Conservation (phyloP, 2,888 invertebrate species). For the Xylota sylvarum region DNA sequence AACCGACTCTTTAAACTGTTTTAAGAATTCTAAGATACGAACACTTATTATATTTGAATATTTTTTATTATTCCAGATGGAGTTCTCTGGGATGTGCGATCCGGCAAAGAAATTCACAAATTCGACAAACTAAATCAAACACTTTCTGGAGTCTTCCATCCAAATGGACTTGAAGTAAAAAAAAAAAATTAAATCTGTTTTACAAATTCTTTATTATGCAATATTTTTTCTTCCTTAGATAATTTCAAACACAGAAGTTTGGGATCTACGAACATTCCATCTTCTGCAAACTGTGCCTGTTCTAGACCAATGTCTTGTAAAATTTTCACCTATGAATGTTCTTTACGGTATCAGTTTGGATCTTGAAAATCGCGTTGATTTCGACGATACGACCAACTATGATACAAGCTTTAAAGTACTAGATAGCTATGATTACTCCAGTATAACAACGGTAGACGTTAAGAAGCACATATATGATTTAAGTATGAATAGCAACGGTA, state of each 20-base stretch:
- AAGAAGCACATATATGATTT: slow-evolving; percentile 95
- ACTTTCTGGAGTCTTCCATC: slow-evolving; percentile 98
- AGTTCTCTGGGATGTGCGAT: slow-evolving; percentile 96
- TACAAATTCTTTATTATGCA: too few species aligned
- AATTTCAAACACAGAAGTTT: slow-evolving; percentile 99
- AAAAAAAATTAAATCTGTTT: not conserved
- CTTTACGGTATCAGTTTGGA: slow-evolving; percentile 95
- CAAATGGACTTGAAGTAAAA: slow-evolving; percentile 95
- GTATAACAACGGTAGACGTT: slow-evolving; percentile 97
- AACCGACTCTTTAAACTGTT: too few species aligned
- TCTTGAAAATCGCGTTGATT: slow-evolving; percentile 89
- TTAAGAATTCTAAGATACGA: too few species aligned
- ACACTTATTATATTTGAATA: not conserved
- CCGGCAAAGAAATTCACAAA: slow-evolving; percentile 96
- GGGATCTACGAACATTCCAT: slow-evolving; percentile 98
- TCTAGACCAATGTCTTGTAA: slow-evolving; percentile 94
- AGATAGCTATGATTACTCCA: slow-evolving; percentile 97
- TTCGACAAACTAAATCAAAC: slow-evolving; percentile 98
- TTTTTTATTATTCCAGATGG: slow-evolving; percentile 88
- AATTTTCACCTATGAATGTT: slow-evolving; percentile 94
- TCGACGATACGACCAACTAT: slow-evolving; percentile 90
- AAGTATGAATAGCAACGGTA: slow-evolving; percentile 92
- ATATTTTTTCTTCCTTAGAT: slow-evolving; percentile 86
- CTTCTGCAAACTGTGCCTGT: slow-evolving; percentile 96
- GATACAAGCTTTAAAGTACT: slow-evolving; percentile 98